Percentiles rank a stretch among this genome's conserved stretches.
Conservation (phyloP, 2,113 vertebrate species). For the Heptranchias perlo region DNA sequence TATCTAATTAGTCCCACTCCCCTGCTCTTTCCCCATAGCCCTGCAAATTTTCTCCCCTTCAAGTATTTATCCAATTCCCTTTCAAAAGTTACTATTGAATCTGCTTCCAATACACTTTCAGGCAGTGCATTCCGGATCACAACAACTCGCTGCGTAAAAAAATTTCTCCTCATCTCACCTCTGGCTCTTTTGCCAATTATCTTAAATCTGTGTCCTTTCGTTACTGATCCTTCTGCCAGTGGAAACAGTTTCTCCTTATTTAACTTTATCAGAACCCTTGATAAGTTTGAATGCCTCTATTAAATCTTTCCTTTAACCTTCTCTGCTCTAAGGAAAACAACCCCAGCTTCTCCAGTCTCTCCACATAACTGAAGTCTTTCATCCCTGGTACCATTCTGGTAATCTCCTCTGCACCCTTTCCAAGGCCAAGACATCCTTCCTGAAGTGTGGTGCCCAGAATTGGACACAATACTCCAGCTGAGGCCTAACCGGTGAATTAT, state of each 20-base stretch:
- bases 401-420: neutral
- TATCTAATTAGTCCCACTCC: neutral
- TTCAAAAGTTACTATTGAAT: neutral
- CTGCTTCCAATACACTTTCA: neutral
- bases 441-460: neutral
- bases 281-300: neutral
- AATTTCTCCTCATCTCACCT: no score
- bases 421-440: neutral
- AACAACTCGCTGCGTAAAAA: neutral
- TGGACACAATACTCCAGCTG: neutral
- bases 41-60: neutral
- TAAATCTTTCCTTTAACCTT: neutral
- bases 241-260: no score
- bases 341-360: neutral
- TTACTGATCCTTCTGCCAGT: no score
- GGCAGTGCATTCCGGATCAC: neutral
- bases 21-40: neutral
- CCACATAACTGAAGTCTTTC: neutral
- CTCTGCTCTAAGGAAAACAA: neutral
- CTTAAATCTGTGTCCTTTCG: neutral
- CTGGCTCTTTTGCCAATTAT: neutral
- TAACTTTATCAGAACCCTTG: neutral
- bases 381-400: neutral
- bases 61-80: neutral
- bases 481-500: no score